These are phyloP conservation scores for Phalacrocorax pelagicus DNA, from an alignment of 2,113 vertebrate species.

Conservation along the genomic window DNA sequence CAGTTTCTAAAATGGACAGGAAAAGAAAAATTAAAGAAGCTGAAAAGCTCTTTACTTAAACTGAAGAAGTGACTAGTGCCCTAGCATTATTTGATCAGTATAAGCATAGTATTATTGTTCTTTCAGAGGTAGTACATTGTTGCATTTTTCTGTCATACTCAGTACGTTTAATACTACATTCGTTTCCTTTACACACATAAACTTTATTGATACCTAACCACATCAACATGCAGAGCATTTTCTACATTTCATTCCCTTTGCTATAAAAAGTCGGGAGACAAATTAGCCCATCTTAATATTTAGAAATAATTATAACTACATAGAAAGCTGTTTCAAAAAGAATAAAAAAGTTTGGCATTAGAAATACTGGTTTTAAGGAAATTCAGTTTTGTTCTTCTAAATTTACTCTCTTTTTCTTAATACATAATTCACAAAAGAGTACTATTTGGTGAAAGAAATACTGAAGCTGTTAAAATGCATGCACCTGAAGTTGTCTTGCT, in stretches of 20 bases:
- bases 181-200: neutral
- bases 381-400: neutral
- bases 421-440: neutral
- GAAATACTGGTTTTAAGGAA: neutral
- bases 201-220: neutral
- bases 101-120: neutral
- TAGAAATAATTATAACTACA: neutral
- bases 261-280: neutral
- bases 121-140: neutral
- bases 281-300: neutral
- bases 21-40: conserved; percentile 83
- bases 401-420: neutral
- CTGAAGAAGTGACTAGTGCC: neutral
- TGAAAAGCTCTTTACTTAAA: conserved; percentile 79
- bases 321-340: neutral
- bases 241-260: neutral
- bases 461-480: neutral
- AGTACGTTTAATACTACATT: neutral
- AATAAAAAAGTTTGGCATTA: neutral
- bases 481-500: neutral
- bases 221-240: neutral
- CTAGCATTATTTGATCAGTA: neutral
- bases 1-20: conserved; percentile 80
- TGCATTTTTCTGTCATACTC: neutral
- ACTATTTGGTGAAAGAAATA: neutral